Evolutionary conservation across 2,113 vertebrate genomes (phyloP).

Genomic region (Protobothrops flavoviridis): DNA sequence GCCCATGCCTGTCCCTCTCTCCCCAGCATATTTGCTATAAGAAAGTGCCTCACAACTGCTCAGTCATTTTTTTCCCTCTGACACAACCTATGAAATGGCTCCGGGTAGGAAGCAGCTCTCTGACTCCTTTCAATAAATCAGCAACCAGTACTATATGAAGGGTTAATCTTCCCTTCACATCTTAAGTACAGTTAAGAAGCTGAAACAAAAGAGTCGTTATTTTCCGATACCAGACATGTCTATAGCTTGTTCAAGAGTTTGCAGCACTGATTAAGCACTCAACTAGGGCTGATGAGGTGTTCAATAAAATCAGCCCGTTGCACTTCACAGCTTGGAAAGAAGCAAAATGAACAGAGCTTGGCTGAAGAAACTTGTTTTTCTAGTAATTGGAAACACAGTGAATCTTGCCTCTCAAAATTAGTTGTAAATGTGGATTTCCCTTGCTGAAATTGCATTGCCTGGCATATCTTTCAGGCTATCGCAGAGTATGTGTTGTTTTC

Average conservation of each 20-base stretch:
- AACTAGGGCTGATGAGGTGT: conserved; percentile 50
- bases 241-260: conserved; percentile 16
- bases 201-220: conserved; percentile 26
- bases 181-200: conserved; percentile 13
- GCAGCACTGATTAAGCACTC: conserved; percentile 41
- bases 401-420: conserved; percentile 54
- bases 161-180: neutral
- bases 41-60: neutral
- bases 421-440: conserved; percentile 38
- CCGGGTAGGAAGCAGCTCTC: neutral
- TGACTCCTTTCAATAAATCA: neutral
- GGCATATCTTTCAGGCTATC: neutral
- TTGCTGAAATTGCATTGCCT: conserved; percentile 27
- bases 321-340: conserved; percentile 37
- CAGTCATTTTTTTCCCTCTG: neutral
- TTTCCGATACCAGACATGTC: conserved; percentile 1
- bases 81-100: neutral
- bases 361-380: conserved; percentile 48
- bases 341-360: conserved; percentile 45
- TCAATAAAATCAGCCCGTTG: conserved; percentile 53
- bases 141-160: neutral
- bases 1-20: neutral
- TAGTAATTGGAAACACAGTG: conserved; percentile 44
- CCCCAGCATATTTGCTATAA: neutral
- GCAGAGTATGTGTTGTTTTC: neutral